Evolutionary conservation across 2,113 vertebrate species (phyloP), one percentile per base, ranked within the genome.

Genomic region (Shinisaurus crocodilurus): DNA sequence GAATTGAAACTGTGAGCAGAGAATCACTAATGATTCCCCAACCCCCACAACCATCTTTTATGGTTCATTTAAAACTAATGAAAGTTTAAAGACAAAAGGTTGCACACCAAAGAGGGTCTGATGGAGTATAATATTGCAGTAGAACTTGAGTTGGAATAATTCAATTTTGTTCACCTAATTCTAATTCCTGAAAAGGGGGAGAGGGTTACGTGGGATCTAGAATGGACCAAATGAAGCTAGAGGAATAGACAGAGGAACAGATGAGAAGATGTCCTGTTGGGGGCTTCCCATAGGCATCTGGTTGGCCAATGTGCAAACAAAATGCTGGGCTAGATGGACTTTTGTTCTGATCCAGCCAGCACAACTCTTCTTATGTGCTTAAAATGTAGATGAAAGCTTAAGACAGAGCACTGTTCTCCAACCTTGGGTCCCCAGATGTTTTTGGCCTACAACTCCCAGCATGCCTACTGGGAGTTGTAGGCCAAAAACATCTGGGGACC

Each of bases 1-100:
- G 74, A 79, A 37, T 0, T 57, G 16, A 88, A 3, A 40, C 57
- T 74, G 8, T 57, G 86, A 10, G 85, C 40, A 75, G 27, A 60
- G 32, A 82, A 74, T 82, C 3, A 57, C 8, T 0, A 0, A 82
- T 8, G 0, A 69, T 37, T 37, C 67, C 85, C 32, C 85, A 82
- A n/a, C 2, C 13, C 72, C 75, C 72, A 0, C 0, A 34, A 48
- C 57, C 40, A 65, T 29, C 9, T 65, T 90, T 67, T 23, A 79
- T 43, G 79, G 16, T 70, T 88, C 90, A 89, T 86, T 87, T 83
- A 70, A 92, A 88, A 7, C 2, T 85, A 89, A 72, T 12, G 89
- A 79, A 85, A 93, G 79, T 82, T 86, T 88, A 89, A 89, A 74
- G 69, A 1, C 82, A 93, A 89, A 72, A 60, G 43, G 6, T 0